Evolutionary conservation across 2,888 invertebrate species (phyloP).

Genomic region (Aplocera efformata): DNA sequence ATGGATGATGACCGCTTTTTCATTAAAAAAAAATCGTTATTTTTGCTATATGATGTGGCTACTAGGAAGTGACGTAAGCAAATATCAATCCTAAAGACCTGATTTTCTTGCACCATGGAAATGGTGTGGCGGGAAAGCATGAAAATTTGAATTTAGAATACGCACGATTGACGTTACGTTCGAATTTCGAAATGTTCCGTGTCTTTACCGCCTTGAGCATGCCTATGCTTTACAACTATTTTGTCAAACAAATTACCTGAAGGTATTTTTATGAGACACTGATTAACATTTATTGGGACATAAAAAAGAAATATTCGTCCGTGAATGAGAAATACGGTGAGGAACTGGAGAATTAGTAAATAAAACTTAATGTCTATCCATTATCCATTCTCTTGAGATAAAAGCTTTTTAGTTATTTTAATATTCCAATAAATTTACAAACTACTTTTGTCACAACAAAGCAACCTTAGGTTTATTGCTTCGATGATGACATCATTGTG

Average conservation of each 20-base stretch:
- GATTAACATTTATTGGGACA: slow-evolving; percentile 21
- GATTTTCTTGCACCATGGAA: too few species aligned
- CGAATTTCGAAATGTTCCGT: slow-evolving; percentile 14
- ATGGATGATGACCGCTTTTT: too few species aligned
- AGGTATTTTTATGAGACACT: slow-evolving; percentile 21
- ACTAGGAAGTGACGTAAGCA: too few species aligned
- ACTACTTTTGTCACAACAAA: too few species aligned
- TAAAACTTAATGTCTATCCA: background rate
- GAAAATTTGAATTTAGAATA: slow-evolving; percentile 40
- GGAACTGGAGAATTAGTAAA: slow-evolving; percentile 2
- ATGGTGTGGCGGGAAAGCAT: slow-evolving; percentile 7
- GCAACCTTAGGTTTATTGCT: too few species aligned
- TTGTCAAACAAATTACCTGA: slow-evolving; percentile 19
- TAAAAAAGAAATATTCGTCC: slow-evolving; percentile 17
- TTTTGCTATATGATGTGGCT: too few species aligned
- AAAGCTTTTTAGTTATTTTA: too few species aligned
- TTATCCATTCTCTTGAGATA: too few species aligned
- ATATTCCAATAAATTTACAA: too few species aligned
- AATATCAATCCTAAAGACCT: too few species aligned
- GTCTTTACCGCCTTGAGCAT: slow-evolving; percentile 29
- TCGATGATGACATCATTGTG: too few species aligned
- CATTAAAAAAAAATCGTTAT: too few species aligned
- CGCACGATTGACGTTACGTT: slow-evolving; percentile 42
- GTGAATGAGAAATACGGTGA: slow-evolving; percentile 9
- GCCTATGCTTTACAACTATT: slow-evolving; percentile 31